Percentiles rank a stretch among this genome's conserved stretches.
These are phyloP conservation scores for Caerostris darwini DNA, from an alignment of 1,140 invertebrate species.

Conservation along the genomic window DNA sequence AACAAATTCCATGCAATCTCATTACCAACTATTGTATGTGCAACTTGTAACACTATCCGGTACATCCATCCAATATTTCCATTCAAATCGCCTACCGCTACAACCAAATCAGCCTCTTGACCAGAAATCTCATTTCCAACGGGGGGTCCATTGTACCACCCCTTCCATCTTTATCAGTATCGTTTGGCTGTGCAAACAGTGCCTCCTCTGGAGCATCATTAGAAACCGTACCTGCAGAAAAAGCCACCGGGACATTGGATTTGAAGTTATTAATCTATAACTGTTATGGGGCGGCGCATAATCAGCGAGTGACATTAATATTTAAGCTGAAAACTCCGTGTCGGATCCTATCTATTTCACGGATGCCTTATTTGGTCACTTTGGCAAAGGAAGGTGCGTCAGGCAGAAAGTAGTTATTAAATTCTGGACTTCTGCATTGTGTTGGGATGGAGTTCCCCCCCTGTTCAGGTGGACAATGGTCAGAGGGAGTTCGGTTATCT, in stretches of 20 bases:
- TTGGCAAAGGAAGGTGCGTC: neutral
- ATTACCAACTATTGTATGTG: too few species aligned
- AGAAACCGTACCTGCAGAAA: conserved; percentile 25
- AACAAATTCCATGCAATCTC: too few species aligned
- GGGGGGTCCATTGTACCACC: neutral
- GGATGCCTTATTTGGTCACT: neutral
- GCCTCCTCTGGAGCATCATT: conserved; percentile 12
- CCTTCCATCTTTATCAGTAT: conserved; percentile 25
- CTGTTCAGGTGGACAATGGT: too few species aligned
- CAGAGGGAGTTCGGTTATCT: neutral
- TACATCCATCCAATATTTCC: neutral
- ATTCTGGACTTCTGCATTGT: neutral
- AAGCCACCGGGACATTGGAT: conserved; percentile 3
- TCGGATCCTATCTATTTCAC: conserved; percentile 22
- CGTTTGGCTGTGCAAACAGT: conserved; percentile 2
- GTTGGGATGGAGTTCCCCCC: neutral
- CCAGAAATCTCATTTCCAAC: neutral
- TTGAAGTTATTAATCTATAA: conserved; percentile 63
- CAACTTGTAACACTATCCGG: too few species aligned
- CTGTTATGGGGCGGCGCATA: conserved; percentile 48
- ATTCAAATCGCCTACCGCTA: neutral
- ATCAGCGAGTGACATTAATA: conserved; percentile 52
- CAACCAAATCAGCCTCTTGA: neutral
- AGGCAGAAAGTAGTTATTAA: conserved; percentile 19
- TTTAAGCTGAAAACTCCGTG: conserved; percentile 37